Evolutionary conservation across 1,140 invertebrate genomes (phyloP), one percentile per base, ranked within the genome.

Genomic region (Trinorchestia longiramus): DNA sequence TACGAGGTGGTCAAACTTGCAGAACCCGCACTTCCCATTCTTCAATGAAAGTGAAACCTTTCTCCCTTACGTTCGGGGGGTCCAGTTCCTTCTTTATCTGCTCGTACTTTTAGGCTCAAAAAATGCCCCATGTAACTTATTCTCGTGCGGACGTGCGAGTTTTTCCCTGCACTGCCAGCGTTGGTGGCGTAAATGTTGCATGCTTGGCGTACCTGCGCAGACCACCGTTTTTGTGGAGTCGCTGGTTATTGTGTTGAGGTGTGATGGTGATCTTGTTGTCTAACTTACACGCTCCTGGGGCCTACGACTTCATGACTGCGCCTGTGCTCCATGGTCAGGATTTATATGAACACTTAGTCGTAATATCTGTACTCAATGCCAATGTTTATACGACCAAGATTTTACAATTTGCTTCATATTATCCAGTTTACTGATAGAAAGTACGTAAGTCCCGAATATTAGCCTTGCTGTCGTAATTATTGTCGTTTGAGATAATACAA

Each of bases 21-120:
- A 42, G 43, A 19, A 94, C 28, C 28, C 62, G 44, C 92, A 94
- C 92, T 94, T 94, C 19, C 41, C 43, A 94, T 94, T 94, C 92
- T 43, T 45, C 43, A 45, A 40, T 45, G 92, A 94, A 94, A 94
- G 92, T 94, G 92, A 94, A 94, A 94, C 92, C 92, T 94, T 94
- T 94, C 92, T 94, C 92, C 43, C 44, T 28, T 43, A 44, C 43
- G 36, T 94, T 43, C 92, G 47, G 40, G 43, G 44, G 41, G 43
- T 43, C 92, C 92, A 45, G 43, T 45, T 90, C 4, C 88, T 44
- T 94, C 92, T 17, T 94, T 94, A 94, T 94, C 40, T 44, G 44
- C 17, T 15, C 8, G 19, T 23, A 11, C 11, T 43, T 44, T 91
- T 4, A 42, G 19, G 43, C 11, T 42, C 6, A 42, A 91, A 91